A percentile compares a stretch with the other conserved stretches of the same genome.
Conservation (phyloP, 2,797 vertebrate species). For the Enteromius anoplus region DNA sequence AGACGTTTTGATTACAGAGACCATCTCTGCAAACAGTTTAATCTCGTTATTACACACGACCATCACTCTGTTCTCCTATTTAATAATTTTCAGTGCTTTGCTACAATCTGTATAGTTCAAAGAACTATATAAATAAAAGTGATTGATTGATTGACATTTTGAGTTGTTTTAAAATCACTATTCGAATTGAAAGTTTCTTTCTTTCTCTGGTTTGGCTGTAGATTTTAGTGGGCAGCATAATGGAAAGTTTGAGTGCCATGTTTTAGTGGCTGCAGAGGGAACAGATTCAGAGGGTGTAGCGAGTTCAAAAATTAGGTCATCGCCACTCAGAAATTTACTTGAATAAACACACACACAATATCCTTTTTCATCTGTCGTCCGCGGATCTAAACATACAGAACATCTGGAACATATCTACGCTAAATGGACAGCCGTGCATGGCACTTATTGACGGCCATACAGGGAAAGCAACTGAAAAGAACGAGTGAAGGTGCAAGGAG, state of each 20-base stretch:
- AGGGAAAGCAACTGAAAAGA: neutral
- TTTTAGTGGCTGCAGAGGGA: constrained; percentile 23
- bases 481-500: constrained; percentile 3
- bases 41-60: too few species aligned
- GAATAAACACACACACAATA: constrained; percentile 8
- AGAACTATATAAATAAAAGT: too few species aligned
- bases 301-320: constrained; percentile 26
- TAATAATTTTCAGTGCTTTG: too few species aligned
- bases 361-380: neutral
- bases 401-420: neutral
- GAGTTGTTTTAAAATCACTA: neutral
- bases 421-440: neutral
- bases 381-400: neutral
- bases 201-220: constrained; percentile 38
- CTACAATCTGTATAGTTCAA: too few species aligned
- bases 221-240: constrained; percentile 38
- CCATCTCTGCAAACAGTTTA: too few species aligned
- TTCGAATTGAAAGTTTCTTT: neutral
- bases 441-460: neutral
- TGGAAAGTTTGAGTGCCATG: constrained; percentile 70
- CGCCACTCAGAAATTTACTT: neutral
- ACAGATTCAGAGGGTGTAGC: neutral
- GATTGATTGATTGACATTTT: neutral
- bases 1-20: too few species aligned
- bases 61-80: too few species aligned